Conservation (phyloP, 2,113 vertebrate species). For the Eulemur rufifrons region DNA sequence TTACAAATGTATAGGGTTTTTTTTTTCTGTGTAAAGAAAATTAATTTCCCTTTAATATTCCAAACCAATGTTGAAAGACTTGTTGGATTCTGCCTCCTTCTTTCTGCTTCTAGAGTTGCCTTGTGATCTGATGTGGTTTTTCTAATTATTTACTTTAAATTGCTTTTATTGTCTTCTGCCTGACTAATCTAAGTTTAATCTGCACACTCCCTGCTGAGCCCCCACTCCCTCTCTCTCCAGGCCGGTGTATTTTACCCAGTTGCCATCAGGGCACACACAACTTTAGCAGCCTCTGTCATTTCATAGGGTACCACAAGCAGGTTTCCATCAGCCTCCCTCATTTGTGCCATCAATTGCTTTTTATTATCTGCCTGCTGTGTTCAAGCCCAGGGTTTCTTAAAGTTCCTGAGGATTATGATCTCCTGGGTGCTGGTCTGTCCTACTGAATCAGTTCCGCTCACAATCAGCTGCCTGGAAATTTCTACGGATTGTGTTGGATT, state of each 20-base stretch:
- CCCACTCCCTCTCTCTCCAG: not conserved
- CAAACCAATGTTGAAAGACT: not conserved
- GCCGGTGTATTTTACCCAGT: not conserved
- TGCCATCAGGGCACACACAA: rapidly evolving
- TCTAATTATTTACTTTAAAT: not conserved
- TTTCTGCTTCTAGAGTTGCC: not conserved
- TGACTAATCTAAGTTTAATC: not conserved
- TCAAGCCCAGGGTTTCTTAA: not conserved
- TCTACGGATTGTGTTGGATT: not conserved
- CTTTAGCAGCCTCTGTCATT: not conserved
- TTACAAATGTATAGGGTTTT: not conserved
- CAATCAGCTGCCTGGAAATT: too few species aligned
- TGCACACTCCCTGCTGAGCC: not conserved
- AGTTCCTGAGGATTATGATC: not conserved
- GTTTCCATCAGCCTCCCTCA: not conserved
- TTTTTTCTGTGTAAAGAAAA: not conserved
- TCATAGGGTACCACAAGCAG: rapidly evolving
- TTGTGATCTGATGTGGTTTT: not conserved
- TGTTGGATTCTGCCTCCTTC: not conserved
- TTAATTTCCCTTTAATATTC: not conserved
- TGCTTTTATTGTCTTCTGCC: not conserved
- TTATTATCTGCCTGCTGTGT: not conserved
- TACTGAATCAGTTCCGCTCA: not conserved
- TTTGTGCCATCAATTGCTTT: too few species aligned
- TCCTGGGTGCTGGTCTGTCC: not conserved